These are phyloP conservation scores for Leptogaster cylindrica DNA, from an alignment of 2,888 invertebrate genomes.

Conservation along the genomic window DNA sequence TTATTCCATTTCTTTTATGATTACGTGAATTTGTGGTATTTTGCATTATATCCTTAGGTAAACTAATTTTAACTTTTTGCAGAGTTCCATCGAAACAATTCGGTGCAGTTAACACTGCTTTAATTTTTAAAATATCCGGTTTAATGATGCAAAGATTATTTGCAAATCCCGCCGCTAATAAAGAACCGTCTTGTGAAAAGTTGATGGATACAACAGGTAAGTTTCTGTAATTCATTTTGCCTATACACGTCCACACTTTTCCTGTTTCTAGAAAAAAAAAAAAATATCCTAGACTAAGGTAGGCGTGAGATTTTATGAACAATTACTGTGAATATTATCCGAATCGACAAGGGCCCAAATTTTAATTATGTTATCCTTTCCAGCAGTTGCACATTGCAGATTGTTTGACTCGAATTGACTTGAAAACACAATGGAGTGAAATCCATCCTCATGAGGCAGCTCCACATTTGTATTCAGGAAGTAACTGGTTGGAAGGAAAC, in stretches of 20 bases:
- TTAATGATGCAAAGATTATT: conserved; percentile 74
- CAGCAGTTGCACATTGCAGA: conserved; percentile 69
- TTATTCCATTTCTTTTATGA: conserved; percentile 46
- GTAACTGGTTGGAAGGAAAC: no score
- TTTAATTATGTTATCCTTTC: conserved; percentile 73
- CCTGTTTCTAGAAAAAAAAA: conserved; percentile 61
- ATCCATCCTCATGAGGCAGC: conserved; percentile 70
- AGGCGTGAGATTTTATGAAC: conserved; percentile 47
- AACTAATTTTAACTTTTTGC: conserved; percentile 54
- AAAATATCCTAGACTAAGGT: background rate
- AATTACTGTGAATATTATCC: conserved; percentile 65
- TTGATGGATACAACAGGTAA: conserved; percentile 66
- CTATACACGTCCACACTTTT: conserved; percentile 71
- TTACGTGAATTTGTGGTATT: conserved; percentile 50
- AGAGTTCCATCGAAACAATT: conserved; percentile 56
- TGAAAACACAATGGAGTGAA: conserved; percentile 68
- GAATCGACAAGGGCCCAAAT: conserved; percentile 71
- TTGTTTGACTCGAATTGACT: conserved; percentile 64
- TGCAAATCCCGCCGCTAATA: conserved; percentile 74
- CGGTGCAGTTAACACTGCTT: conserved; percentile 64
- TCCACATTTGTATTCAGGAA: conserved; percentile 75
- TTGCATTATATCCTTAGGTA: conserved; percentile 38
- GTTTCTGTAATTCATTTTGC: conserved; percentile 69
- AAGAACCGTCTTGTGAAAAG: conserved; percentile 79
- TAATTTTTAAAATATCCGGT: conserved; percentile 66